These are phyloP conservation scores for Polydesmus complanatus DNA, from an alignment of 2,888 invertebrate genomes.

Conservation along the genomic window DNA sequence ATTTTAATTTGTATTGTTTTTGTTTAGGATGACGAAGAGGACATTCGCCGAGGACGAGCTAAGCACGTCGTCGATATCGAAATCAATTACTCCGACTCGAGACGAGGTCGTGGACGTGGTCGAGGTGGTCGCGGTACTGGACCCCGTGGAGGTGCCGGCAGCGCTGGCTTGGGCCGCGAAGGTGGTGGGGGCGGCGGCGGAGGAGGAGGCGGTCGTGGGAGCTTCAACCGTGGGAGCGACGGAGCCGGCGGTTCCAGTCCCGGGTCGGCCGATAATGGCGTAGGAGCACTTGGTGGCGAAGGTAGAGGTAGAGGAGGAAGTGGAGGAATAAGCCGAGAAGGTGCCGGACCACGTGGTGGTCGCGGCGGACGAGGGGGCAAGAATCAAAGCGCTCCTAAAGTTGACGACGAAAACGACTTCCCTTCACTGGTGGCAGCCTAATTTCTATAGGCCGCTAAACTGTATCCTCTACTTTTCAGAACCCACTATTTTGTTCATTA, in stretches of 20 bases:
- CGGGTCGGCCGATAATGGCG: not conserved
- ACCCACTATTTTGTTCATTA: no score
- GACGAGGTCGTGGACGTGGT: constrained; percentile 46
- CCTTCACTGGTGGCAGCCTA: constrained; percentile 57
- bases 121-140: constrained; percentile 24
- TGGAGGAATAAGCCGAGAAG: constrained; percentile 24
- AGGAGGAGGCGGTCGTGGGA: constrained; percentile 35
- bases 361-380: constrained; percentile 24
- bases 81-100: constrained; percentile 68
- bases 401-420: constrained; percentile 91
- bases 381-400: constrained; percentile 48
- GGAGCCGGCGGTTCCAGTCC: not conserved
- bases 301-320: constrained; percentile 23
- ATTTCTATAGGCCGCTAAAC: not conserved
- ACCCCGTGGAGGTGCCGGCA: constrained; percentile 27
- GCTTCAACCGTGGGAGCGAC: constrained; percentile 21
- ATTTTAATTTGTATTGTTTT: constrained; percentile 23
- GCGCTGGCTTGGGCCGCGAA: not conserved
- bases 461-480: no score
- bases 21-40: constrained; percentile 47
- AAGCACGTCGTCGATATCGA: constrained; percentile 75
- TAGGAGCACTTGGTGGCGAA: constrained; percentile 3
- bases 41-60: constrained; percentile 48
- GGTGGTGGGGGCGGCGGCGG: constrained; percentile 8
- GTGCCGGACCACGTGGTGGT: constrained; percentile 20